Evolutionary conservation across 2,113 vertebrate genomes (phyloP), one percentile per base, ranked within the genome.

Genomic region (Cavia aperea): DNA sequence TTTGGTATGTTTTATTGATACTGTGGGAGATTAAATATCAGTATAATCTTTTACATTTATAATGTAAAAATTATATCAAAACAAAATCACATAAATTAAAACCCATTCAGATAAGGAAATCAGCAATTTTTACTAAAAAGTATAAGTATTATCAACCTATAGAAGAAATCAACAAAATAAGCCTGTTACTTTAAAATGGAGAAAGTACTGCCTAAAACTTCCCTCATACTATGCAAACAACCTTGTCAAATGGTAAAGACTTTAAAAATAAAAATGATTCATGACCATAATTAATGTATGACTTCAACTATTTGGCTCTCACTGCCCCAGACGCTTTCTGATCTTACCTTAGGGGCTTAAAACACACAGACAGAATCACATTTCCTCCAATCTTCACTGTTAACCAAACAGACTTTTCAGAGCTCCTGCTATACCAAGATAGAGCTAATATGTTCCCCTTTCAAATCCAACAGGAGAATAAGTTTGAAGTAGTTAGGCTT

Each of bases 261-360:
- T 96, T 96, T 95, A 94, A 94, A 97, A 97, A 97, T 97, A 96
- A 95, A 97, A 97, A 96, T 97, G 96, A 96, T 96, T 97, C 96
- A 97, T 97, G 95, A 94, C 95, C 95, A 96, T 96, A 96, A 96
- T 96, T 97, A 97, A 97, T 96, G 95, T 94, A 96, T 96, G 95
- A 97, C 94, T 95, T 96, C 93, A 96, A 88, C 96, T 92, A 96
- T 95, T 97, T 96, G 95, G 96, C 95, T 96, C 95, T 93, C 84
- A 75, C 90, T 88, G 90, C 90, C 93, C 95, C 94, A 96, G 95
- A 96, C 95, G 94, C 94, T 93, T 96, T 96, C 94, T 97, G 94
- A 95, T 97, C 95, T 97, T 96, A 97, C 96, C 96, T 96, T 96
- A 90, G 94, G 96, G 94, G 95, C 96, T 96, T 96, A 96, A 97